A percentile compares a stretch with the other conserved stretches of the same genome.
phyloP scores from a whole-genome alignment of 1,140 invertebrate species.

The Laupala kohalensis region DNA sequence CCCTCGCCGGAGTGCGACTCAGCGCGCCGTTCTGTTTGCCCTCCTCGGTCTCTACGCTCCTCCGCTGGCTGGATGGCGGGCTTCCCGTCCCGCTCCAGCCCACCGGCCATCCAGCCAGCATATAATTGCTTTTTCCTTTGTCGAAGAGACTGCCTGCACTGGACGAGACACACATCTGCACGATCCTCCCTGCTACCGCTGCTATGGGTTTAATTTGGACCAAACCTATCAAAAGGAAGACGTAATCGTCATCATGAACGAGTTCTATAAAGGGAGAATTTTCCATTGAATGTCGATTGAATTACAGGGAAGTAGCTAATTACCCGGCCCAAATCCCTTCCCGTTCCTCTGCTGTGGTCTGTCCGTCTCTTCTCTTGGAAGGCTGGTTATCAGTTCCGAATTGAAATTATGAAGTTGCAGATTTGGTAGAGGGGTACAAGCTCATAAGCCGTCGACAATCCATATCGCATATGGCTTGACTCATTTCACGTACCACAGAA shows the following conservation, averaged over 20 bases:
- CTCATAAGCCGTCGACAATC: too few relatives aligned
- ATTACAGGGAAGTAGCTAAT: background rate
- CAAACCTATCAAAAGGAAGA: background rate
- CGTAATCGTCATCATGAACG: background rate
- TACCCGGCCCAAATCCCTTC: background rate
- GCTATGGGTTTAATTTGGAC: background rate
- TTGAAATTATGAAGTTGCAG: background rate
- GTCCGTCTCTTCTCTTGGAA: too few relatives aligned
- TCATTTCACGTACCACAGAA: too few relatives aligned
- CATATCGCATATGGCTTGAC: too few relatives aligned
- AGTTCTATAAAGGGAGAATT: background rate
- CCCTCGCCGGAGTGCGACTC: too few relatives aligned
- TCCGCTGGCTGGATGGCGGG: background rate
- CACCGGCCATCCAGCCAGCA: background rate
- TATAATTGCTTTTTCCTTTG: background rate
- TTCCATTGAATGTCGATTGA: background rate
- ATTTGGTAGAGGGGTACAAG: too few relatives aligned
- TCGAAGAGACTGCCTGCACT: background rate
- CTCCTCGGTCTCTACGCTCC: background rate
- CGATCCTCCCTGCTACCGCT: background rate
- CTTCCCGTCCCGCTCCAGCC: too few relatives aligned
- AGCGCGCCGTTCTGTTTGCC: too few relatives aligned
- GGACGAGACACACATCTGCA: background rate
- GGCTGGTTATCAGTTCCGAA: background rate
- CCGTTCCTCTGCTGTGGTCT: too few relatives aligned